These are phyloP conservation scores for Brenthis hecate DNA, from an alignment of 2,888 invertebrate genomes.

Conservation along the genomic window DNA sequence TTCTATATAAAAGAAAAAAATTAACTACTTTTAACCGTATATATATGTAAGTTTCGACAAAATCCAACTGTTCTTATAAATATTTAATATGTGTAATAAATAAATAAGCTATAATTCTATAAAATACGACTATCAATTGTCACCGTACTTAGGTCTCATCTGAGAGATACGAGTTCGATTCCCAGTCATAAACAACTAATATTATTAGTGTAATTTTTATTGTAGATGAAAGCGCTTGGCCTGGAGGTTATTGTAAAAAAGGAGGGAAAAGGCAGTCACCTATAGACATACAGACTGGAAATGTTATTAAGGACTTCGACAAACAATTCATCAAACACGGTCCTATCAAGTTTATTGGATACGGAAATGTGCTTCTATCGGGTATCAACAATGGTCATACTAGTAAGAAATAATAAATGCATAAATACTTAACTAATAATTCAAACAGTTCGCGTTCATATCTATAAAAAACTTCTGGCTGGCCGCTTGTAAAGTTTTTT, in stretches of 20 bases:
- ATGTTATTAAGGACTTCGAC: constrained; percentile 55
- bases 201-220: neutral
- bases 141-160: too few species aligned
- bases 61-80: too few species aligned
- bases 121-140: too few species aligned
- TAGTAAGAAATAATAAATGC: constrained; percentile 66
- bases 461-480: neutral
- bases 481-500: neutral
- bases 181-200: neutral
- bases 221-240: constrained; percentile 62
- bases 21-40: too few species aligned
- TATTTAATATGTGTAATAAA: too few species aligned
- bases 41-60: too few species aligned
- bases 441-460: neutral
- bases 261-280: constrained; percentile 69
- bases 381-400: constrained; percentile 87
- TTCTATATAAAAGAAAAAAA: too few species aligned
- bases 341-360: constrained; percentile 80
- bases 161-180: neutral
- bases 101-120: too few species aligned
- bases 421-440: neutral
- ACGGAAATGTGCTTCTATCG: constrained; percentile 75
- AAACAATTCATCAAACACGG: constrained; percentile 61
- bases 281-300: constrained; percentile 60
- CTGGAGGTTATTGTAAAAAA: constrained; percentile 55